phyloP scores from a whole-genome alignment of 2,797 vertebrate species.

The Podargus strigoides region DNA sequence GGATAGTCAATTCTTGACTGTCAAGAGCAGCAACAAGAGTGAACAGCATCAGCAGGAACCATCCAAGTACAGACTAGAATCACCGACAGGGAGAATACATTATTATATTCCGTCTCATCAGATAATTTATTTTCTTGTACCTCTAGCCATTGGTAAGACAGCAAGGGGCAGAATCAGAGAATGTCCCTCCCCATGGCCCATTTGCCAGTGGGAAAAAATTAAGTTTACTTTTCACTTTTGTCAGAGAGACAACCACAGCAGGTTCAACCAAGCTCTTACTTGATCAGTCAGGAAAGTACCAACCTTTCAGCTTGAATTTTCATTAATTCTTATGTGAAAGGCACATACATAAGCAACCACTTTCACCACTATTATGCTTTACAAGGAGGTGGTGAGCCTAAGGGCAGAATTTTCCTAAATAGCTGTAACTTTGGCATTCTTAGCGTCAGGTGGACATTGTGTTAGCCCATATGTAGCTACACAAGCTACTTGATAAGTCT shows the following conservation, averaged over 20 bases:
- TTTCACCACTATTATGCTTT: not conserved
- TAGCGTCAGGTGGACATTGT: not conserved
- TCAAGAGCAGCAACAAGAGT: not conserved
- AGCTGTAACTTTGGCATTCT: not conserved
- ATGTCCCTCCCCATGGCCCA: not conserved
- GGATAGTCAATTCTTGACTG: not conserved
- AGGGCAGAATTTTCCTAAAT: not conserved
- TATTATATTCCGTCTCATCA: not conserved
- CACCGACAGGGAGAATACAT: not conserved
- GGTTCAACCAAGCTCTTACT: not conserved
- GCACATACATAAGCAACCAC: not conserved
- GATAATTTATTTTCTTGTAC: not conserved
- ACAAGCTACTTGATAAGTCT: not conserved
- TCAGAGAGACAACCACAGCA: not conserved
- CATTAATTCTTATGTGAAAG: not conserved
- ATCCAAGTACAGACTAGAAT: not conserved
- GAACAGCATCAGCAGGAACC: not conserved
- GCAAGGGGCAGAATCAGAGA: not conserved
- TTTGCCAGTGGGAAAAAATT: not conserved
- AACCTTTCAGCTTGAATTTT: accelerated
- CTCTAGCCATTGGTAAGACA: not conserved
- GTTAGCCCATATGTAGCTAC: not conserved
- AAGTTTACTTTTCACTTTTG: not conserved
- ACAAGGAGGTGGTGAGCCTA: not conserved
- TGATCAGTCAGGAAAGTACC: not conserved